phyloP scores from a whole-genome alignment of 2,113 vertebrate genomes.

The Catharus minimus region DNA sequence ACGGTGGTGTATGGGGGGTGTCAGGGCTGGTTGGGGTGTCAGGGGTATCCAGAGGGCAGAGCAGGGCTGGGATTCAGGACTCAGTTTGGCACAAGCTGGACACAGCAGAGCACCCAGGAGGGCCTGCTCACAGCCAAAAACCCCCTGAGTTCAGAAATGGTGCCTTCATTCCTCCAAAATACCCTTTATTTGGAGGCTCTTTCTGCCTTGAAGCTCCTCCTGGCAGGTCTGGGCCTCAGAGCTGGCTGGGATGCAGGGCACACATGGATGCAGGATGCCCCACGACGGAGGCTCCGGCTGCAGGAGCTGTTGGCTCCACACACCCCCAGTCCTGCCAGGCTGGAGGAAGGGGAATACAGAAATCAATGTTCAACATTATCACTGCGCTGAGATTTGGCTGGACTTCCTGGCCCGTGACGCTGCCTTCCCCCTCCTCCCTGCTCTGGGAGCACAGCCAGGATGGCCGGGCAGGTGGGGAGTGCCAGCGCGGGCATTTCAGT shows the following conservation, averaged over 20 bases:
- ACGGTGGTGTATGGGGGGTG: accelerated
- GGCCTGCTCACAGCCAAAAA: accelerated
- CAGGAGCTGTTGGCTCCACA: neutral
- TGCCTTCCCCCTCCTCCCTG: neutral
- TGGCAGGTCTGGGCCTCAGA: neutral
- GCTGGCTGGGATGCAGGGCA: neutral
- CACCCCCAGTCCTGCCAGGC: neutral
- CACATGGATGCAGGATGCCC: neutral
- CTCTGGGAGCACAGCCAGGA: neutral
- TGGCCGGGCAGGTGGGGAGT: neutral
- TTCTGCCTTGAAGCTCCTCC: neutral
- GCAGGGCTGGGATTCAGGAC: accelerated
- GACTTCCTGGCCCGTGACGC: accelerated
- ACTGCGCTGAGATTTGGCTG: neutral
- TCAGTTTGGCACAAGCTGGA: accelerated
- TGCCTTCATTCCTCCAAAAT: neutral
- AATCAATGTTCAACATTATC: neutral
- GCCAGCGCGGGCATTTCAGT: neutral
- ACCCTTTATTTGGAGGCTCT: neutral
- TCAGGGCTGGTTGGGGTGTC: neutral
- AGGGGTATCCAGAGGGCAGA: neutral
- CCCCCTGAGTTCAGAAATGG: neutral
- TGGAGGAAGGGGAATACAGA: neutral
- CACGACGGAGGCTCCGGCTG: neutral
- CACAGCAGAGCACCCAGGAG: neutral